Conservation (phyloP, 2,888 invertebrate genomes). For the Epicampocera succincta region DNA sequence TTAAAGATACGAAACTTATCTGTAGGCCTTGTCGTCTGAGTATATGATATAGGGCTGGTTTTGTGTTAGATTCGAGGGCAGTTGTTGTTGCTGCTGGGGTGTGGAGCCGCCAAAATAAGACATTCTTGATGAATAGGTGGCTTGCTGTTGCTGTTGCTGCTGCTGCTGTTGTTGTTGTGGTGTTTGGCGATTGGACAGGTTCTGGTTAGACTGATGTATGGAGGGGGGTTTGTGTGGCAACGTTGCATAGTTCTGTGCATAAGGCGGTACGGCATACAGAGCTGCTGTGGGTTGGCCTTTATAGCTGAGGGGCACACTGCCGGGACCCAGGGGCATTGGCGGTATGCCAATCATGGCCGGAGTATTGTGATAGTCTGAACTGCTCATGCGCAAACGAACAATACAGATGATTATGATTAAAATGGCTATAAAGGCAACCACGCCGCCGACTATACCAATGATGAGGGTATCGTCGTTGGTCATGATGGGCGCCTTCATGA, state of each 20-base stretch:
- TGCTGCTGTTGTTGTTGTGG: constrained; percentile 67
- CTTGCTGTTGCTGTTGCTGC: constrained; percentile 68
- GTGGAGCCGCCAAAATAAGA: constrained; percentile 82
- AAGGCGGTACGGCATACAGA: constrained; percentile 84
- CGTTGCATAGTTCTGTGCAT: constrained; percentile 85
- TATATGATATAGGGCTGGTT: constrained; percentile 81
- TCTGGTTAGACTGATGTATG: constrained; percentile 80
- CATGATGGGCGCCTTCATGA: constrained; percentile 85
- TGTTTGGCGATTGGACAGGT: constrained; percentile 76
- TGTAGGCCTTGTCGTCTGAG: constrained; percentile 81
- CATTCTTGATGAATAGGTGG: constrained; percentile 85
- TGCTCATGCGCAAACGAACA: constrained; percentile 88
- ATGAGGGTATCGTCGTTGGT: constrained; percentile 95
- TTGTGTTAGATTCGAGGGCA: constrained; percentile 73
- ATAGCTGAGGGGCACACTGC: constrained; percentile 84
- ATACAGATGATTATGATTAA: constrained; percentile 94
- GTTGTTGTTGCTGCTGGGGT: constrained; percentile 76
- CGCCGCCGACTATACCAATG: constrained; percentile 96
- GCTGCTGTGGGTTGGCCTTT: constrained; percentile 82
- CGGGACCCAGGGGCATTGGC: constrained; percentile 83
- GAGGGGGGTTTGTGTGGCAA: constrained; percentile 85
- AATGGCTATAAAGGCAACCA: constrained; percentile 94
- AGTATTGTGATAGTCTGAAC: constrained; percentile 86
- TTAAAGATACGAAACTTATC: constrained; percentile 74
- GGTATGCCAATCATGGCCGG: constrained; percentile 85